Base-by-base conservation (phyloP, 2,113 vertebrate species). In the Daboia siamensis region DNA sequence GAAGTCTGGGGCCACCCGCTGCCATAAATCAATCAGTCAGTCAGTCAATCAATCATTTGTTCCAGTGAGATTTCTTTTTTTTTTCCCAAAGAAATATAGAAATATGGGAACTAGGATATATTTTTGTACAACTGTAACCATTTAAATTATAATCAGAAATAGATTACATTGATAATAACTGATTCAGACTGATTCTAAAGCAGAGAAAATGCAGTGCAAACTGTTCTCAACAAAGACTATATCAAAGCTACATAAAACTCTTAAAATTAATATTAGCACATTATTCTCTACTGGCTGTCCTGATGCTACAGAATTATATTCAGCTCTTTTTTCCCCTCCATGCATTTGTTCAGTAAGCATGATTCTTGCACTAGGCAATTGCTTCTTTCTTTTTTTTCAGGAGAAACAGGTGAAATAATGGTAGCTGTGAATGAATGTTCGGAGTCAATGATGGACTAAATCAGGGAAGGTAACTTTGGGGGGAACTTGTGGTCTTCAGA, bases 11-110 rank as follows among this genome's bases (percentile, higher is more conserved):
- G 96, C 96, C 94, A 95, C 96, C 96, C 96, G 96, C 97, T 97
- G 96, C 96, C 97, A 97, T 92, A 97, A 97, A 97, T 97, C 96
- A 97, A 97, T 97, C 96, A 97, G 94, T 97, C 96, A 97, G 94
- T 97, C 94, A 97, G 94, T 97, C 96, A 97, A 96, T 97, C 88
- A 97, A 94, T 97, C 94, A 95, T 96, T 55, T 95, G 95, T 85
- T 96, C 93, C 93, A 90, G 59, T 86, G 44, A 96, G 91, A 92
- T 92, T 94, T n/a, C 94, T 95, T 94, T 91, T 95, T 96, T 96
- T 96, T 96, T n/a, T n/a, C n/a, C 39, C 94, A 80, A 80, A 96
- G 69, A 94, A 92, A 95, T 93, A 95, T 91, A 96, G 94, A 96
- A 95, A 96, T 95, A 96, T 90, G 93, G 94, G 95, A 92, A 92